Percentiles rank a stretch among this genome's conserved stretches.
phyloP scores from a whole-genome alignment of 2,888 invertebrate genomes.

The Protonemura montana region DNA sequence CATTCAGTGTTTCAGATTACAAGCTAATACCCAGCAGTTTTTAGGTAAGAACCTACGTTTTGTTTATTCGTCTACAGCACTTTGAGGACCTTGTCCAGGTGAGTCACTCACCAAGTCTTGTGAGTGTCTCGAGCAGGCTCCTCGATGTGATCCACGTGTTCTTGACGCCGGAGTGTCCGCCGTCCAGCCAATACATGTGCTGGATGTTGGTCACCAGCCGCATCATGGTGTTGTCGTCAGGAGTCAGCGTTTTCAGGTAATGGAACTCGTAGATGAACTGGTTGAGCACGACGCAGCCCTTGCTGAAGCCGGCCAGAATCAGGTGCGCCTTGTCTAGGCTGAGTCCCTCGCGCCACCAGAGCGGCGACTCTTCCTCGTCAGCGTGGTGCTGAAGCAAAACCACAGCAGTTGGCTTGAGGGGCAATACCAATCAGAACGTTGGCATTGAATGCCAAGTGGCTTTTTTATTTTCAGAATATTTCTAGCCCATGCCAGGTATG shows the following conservation, averaged over 20 bases:
- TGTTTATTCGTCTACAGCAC: too few species aligned
- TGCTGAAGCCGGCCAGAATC: slow-evolving; percentile 84
- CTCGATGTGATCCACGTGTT: slow-evolving; percentile 88
- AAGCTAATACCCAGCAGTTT: too few species aligned
- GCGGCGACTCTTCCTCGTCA: slow-evolving; percentile 52
- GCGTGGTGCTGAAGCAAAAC: slow-evolving; percentile 14
- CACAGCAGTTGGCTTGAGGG: too few species aligned
- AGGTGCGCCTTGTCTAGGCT: slow-evolving; percentile 68
- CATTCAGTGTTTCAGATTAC: too few species aligned
- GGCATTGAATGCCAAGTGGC: too few species aligned
- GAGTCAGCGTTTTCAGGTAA: slow-evolving; percentile 72
- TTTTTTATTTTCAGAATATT: too few species aligned
- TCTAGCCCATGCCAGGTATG: too few species aligned
- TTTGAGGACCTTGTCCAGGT: not conserved
- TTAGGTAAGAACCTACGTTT: not conserved
- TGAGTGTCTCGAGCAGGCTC: slow-evolving; percentile 75
- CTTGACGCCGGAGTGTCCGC: slow-evolving; percentile 87
- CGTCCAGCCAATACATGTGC: slow-evolving; percentile 89
- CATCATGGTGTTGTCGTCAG: slow-evolving; percentile 69
- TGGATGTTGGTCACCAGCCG: slow-evolving; percentile 71
- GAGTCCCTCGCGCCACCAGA: slow-evolving; percentile 69
- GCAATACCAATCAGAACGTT: too few species aligned
- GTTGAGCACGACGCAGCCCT: slow-evolving; percentile 92
- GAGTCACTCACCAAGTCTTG: slow-evolving; percentile 67
- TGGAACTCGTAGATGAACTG: slow-evolving; percentile 88